These are phyloP conservation scores for Poecilia velifera DNA, from an alignment of 2,797 vertebrate genomes.

Conservation along the genomic window DNA sequence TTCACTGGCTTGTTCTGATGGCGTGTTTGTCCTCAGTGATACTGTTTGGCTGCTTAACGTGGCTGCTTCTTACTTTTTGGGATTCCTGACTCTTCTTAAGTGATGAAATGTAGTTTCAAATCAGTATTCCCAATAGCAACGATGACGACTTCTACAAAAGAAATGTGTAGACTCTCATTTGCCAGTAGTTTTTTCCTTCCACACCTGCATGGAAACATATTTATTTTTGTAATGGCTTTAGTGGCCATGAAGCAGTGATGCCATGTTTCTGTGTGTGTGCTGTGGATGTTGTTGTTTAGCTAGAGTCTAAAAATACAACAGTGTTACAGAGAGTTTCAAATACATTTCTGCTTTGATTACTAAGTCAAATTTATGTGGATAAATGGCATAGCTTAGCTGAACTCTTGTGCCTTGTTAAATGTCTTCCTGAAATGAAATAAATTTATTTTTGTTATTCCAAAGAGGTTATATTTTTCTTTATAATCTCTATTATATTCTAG, in stretches of 20 bases:
- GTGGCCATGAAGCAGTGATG: conserved; percentile 28
- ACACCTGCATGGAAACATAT: conserved; percentile 48
- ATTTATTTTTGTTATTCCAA: conserved; percentile 63
- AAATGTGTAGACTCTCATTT: conserved; percentile 19
- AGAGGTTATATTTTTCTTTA: not conserved
- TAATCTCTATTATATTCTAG: not conserved
- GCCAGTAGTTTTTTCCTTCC: conserved; percentile 32
- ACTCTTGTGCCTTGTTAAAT: conserved; percentile 70
- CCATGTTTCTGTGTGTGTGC: conserved; percentile 47
- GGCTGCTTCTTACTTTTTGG: conserved; percentile 64
- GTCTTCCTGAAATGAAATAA: conserved; percentile 74
- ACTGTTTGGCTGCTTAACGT: conserved; percentile 60
- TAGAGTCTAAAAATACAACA: conserved; percentile 34
- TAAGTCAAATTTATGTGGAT: conserved; percentile 41
- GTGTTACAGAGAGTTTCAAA: conserved; percentile 36
- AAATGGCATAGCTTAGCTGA: conserved; percentile 54
- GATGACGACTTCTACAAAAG: conserved; percentile 16
- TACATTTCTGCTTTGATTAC: conserved; percentile 37
- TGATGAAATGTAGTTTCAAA: conserved; percentile 7
- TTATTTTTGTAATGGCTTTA: conserved; percentile 43
- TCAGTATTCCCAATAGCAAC: not conserved
- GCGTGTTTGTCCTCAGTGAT: conserved; percentile 66
- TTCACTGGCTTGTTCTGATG: conserved; percentile 62
- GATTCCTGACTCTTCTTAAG: conserved; percentile 53
- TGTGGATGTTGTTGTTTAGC: conserved; percentile 33